Percentiles rank a stretch among this genome's conserved stretches.
Evolutionary conservation across 2,888 invertebrate species (phyloP).

Genomic region (Chymomyza amoena): DNA sequence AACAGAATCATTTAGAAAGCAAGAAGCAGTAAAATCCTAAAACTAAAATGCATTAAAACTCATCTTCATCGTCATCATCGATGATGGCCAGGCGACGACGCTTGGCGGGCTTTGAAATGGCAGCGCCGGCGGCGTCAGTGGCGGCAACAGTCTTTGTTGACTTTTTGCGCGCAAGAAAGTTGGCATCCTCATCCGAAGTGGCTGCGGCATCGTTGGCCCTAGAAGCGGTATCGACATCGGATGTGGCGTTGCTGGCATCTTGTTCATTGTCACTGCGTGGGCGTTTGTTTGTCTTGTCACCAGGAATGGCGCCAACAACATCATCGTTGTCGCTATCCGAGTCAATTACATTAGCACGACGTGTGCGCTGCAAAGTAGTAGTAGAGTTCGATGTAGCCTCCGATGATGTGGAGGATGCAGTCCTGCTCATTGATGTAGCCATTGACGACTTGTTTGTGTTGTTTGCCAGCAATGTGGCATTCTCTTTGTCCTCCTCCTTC

Average conservation of each 20-base stretch:
- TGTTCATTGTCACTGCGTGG: slow-evolving; percentile 60
- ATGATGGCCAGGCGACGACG: slow-evolving; percentile 77
- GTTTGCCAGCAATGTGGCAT: slow-evolving; percentile 51
- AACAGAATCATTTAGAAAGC: slow-evolving; percentile 12
- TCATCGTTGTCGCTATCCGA: slow-evolving; percentile 74
- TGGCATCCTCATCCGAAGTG: slow-evolving; percentile 63
- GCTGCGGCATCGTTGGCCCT: slow-evolving; percentile 22
- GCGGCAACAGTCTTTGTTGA: slow-evolving; percentile 43
- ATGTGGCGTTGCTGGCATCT: slow-evolving; percentile 38
- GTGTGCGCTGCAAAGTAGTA: slow-evolving; percentile 65
- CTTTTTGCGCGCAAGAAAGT: slow-evolving; percentile 73
- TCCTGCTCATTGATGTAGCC: neutral
- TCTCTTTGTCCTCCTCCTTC: slow-evolving; percentile 46
- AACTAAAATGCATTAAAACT: slow-evolving; percentile 47
- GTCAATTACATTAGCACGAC: slow-evolving; percentile 77
- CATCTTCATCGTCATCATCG: slow-evolving; percentile 73
- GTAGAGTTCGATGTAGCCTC: neutral
- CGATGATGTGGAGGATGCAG: neutral
- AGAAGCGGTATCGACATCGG: slow-evolving; percentile 22
- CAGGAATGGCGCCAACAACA: slow-evolving; percentile 42
- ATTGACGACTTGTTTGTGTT: slow-evolving; percentile 50
- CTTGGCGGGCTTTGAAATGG: slow-evolving; percentile 64
- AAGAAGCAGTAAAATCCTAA: slow-evolving; percentile 23
- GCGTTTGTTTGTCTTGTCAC: slow-evolving; percentile 68
- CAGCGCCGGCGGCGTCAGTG: slow-evolving; percentile 31